phyloP scores from a whole-genome alignment of 1,140 invertebrate genomes.

The Camponotus vicinus region DNA sequence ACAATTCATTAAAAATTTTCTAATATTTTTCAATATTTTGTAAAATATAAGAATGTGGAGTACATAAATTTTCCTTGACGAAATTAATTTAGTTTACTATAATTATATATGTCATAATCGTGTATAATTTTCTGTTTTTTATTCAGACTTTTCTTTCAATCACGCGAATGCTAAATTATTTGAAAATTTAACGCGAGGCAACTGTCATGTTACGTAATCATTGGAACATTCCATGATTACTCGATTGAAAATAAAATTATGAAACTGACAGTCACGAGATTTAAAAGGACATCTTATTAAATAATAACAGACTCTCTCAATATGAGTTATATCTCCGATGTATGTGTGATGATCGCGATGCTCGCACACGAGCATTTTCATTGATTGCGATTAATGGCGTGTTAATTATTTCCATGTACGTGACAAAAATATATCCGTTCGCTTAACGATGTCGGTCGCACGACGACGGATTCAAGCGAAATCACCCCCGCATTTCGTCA shows the following conservation, averaged over 20 bases:
- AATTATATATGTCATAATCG: background rate
- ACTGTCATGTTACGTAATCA: background rate
- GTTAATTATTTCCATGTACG: slow-evolving; percentile 55
- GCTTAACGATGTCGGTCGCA: slow-evolving; percentile 43
- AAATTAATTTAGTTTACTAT: background rate
- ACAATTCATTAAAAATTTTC: background rate
- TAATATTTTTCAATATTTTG: background rate
- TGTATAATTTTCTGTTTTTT: background rate
- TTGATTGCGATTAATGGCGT: slow-evolving; percentile 44
- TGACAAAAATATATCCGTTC: slow-evolving; percentile 60
- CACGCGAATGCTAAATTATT: background rate
- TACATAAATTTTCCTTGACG: background rate
- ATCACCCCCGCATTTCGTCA: slow-evolving; percentile 25
- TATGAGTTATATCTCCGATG: slow-evolving; percentile 14
- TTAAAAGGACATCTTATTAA: background rate
- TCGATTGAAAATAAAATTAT: slow-evolving; percentile 26
- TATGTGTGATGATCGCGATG: background rate
- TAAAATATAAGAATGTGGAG: background rate
- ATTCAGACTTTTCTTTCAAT: background rate
- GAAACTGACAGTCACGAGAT: slow-evolving; percentile 4
- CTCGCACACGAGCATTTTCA: slow-evolving; percentile 26
- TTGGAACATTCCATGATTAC: slow-evolving; percentile 1
- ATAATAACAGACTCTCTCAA: background rate
- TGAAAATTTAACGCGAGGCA: background rate
- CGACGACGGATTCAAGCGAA: slow-evolving; percentile 24